phyloP scores from a whole-genome alignment of 37 sponge, comb jelly and placozoan genomes.

The Chondrilla cf. caribensis region DNA sequence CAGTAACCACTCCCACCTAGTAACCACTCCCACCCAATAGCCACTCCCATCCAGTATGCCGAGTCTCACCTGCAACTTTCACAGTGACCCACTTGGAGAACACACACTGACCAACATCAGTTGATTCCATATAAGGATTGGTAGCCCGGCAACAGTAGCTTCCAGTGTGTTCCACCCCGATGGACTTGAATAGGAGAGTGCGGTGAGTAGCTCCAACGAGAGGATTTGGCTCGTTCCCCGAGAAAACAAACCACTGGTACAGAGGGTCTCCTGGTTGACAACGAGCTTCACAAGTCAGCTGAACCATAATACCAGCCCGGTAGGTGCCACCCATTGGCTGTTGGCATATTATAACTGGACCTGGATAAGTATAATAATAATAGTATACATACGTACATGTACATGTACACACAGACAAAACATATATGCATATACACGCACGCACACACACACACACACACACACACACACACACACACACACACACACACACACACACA shows the following conservation, averaged over 20 bases:
- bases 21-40: too few species aligned
- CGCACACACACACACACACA: too few species aligned
- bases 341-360: background rate
- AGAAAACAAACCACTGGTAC: constrained; percentile 10
- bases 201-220: background rate
- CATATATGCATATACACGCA: too few species aligned
- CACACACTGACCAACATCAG: background rate
- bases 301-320: background rate
- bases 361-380: background rate
- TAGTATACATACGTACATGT: background rate
- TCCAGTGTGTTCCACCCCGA: background rate
- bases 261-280: background rate
- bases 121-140: background rate
- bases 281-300: background rate
- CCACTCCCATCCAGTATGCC: too few species aligned
- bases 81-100: constrained; percentile 16
- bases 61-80: constrained; percentile 9
- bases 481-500: too few species aligned
- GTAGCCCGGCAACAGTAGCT: constrained; percentile 24
- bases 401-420: background rate
- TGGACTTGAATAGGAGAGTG: background rate
- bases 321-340: background rate
- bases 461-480: too few species aligned
- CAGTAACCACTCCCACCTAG: too few species aligned
- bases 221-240: background rate